phyloP scores from a whole-genome alignment of 2,888 invertebrate genomes.

The Orchesellides sinensis region DNA sequence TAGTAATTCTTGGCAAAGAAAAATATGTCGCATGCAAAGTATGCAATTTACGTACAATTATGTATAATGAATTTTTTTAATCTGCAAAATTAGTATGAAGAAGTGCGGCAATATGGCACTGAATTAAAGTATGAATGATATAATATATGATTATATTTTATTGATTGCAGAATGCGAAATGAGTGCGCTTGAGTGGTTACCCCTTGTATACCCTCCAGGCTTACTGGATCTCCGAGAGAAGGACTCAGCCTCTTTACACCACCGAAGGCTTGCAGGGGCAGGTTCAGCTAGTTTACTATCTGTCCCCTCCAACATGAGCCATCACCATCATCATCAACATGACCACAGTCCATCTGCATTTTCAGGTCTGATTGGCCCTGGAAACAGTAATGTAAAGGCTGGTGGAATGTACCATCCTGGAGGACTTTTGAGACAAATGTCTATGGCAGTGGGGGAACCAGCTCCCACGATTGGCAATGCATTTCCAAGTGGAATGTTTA shows the following conservation, averaged over 20 bases:
- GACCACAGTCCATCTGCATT: slow-evolving; percentile 18
- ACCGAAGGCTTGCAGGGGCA: slow-evolving; percentile 18
- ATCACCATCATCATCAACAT: slow-evolving; percentile 76
- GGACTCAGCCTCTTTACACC: slow-evolving; percentile 88
- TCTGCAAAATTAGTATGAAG: too few species aligned
- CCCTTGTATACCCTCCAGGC: slow-evolving; percentile 71
- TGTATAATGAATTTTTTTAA: not conserved
- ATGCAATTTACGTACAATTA: not conserved
- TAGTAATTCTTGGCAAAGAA: not conserved
- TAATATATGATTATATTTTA: slow-evolving; percentile 7
- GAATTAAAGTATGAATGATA: not conserved
- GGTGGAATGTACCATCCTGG: slow-evolving; percentile 64
- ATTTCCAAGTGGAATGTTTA: slow-evolving; percentile 70
- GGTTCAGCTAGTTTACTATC: slow-evolving; percentile 1
- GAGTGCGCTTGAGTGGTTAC: slow-evolving; percentile 75
- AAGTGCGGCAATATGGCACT: not conserved
- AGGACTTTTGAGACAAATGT: slow-evolving; percentile 69
- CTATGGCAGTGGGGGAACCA: slow-evolving; percentile 66
- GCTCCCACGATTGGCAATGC: slow-evolving; percentile 57
- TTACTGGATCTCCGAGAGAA: slow-evolving; percentile 87
- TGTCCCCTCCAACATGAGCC: slow-evolving; percentile 15
- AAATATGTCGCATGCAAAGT: not conserved
- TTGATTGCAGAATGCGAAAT: slow-evolving; percentile 67
- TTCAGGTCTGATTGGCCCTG: not conserved
- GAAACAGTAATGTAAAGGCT: slow-evolving; percentile 12